Evolutionary conservation across 2,888 invertebrate species (phyloP).

Genomic region (Cosmia trapezina): DNA sequence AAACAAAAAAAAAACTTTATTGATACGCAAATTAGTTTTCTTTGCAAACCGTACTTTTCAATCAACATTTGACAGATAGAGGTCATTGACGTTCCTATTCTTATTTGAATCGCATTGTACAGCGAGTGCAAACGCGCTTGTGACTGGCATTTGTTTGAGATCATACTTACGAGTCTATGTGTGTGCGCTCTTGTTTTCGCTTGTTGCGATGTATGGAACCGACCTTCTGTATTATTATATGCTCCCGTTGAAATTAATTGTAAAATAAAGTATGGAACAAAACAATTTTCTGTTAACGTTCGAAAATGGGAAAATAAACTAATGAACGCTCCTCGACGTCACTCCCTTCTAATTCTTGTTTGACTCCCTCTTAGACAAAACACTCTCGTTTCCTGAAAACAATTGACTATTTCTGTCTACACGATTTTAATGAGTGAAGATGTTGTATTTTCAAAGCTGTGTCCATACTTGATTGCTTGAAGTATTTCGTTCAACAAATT

Average conservation of each 20-base stretch:
- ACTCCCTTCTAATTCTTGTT: constrained; percentile 34
- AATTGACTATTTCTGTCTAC: constrained; percentile 35
- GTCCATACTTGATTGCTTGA: constrained; percentile 11
- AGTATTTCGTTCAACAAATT: constrained; percentile 6
- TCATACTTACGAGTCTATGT: background rate
- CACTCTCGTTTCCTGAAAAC: constrained; percentile 43
- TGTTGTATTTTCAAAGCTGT: constrained; percentile 23
- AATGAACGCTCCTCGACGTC: constrained; percentile 45
- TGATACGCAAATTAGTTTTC: too few species aligned
- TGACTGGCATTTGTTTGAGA: background rate
- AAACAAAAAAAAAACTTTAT: too few species aligned
- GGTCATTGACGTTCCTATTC: too few species aligned
- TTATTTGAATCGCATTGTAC: too few species aligned
- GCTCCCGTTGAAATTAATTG: constrained; percentile 8
- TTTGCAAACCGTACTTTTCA: too few species aligned
- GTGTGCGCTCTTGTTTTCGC: too few species aligned
- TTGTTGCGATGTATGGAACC: background rate
- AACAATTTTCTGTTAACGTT: constrained; percentile 31
- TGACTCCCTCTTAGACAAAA: constrained; percentile 32
- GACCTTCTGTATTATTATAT: background rate
- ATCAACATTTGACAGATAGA: too few species aligned
- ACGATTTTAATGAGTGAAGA: constrained; percentile 10
- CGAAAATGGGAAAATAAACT: constrained; percentile 48
- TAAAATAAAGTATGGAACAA: constrained; percentile 29
- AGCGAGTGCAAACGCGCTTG: background rate